Evolutionary conservation across 1,140 invertebrate genomes (phyloP).

Genomic region (Heliconius hewitsoni): DNA sequence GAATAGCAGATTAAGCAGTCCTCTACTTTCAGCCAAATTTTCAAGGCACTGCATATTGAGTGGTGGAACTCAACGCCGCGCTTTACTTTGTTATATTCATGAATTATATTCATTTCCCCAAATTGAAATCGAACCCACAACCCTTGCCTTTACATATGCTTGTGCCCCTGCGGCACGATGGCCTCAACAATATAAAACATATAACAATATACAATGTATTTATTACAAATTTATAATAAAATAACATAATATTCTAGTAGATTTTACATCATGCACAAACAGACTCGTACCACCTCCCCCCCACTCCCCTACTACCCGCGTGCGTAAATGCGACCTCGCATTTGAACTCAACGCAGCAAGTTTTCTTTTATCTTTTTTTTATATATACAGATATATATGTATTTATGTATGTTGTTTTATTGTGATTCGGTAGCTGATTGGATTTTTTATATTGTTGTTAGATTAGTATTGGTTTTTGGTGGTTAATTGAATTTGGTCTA

Average conservation of each 20-base stretch:
- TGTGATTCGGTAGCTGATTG: constrained; percentile 46
- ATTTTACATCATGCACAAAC: constrained; percentile 41
- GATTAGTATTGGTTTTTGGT: not conserved
- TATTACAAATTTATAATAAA: not conserved
- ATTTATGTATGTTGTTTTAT: constrained; percentile 35
- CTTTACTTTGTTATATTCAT: too few relatives aligned
- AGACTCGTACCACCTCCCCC: constrained; percentile 45
- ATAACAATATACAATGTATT: not conserved
- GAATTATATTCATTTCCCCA: too few relatives aligned
- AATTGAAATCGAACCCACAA: too few relatives aligned
- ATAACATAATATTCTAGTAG: constrained; percentile 33
- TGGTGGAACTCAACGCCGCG: too few relatives aligned
- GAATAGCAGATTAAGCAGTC: too few relatives aligned
- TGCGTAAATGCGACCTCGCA: constrained; percentile 76
- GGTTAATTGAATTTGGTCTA: not conserved
- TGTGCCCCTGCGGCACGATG: too few relatives aligned
- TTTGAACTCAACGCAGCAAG: constrained; percentile 62
- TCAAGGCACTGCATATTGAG: too few relatives aligned
- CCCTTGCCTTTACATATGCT: too few relatives aligned
- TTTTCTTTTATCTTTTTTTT: constrained; percentile 51
- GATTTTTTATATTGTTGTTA: constrained; percentile 16
- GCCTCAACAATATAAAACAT: not conserved
- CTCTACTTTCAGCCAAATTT: too few relatives aligned
- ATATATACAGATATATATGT: constrained; percentile 13
- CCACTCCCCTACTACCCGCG: constrained; percentile 58